Base-by-base conservation (phyloP, 2,888 invertebrate genomes). In the Tridacna crocea region DNA sequence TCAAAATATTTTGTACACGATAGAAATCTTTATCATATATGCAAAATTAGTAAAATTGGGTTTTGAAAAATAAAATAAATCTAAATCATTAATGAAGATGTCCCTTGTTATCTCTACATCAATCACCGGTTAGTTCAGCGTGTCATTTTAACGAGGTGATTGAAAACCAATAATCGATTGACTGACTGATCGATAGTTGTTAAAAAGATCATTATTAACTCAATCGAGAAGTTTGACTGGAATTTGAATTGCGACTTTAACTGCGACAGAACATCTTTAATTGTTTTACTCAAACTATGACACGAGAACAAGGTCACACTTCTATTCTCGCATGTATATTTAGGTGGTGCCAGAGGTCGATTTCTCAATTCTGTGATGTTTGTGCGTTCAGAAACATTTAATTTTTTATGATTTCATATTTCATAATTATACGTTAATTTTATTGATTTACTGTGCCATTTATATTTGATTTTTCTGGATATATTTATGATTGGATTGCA, bases 181-280 rank as follows among this genome's bases (percentile, higher is more conserved):
- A 70, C 26, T 70, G 26, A 51, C 26, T 70, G 26, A 51, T 70
- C 47, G 51, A 47, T 70, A 51, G 48, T 70, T 70, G 70, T 22
- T 22, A 47, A 70, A 26, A 24, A 70, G 24, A 70, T 70, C 70
- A 51, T 70, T 48, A 80, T 75, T 76, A 55, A 75, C 75, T 80
- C 75, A 75, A 80, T 80, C 63, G 63, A 61, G 72, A 76, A 76
- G 72, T 80, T 65, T 75, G 72, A 72, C 72, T 58, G 48, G 77
- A 24, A 63, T 65, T n/a, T 76, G 63, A 80, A 27, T 12, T 72
- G 63, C 75, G 65, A 75, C 82, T 82, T 82, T 82, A 82, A 82
- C 70, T 70, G 48, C 24, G 8, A 22, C 19, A 46, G 48, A 51
- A 51, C 70, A 24, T n/a, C 70, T 70, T 70, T 70, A 70, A 70